Evolutionary conservation across 53 echinoderm and acorn worm species (phyloP).

Genomic region (Holothuria scabra): DNA sequence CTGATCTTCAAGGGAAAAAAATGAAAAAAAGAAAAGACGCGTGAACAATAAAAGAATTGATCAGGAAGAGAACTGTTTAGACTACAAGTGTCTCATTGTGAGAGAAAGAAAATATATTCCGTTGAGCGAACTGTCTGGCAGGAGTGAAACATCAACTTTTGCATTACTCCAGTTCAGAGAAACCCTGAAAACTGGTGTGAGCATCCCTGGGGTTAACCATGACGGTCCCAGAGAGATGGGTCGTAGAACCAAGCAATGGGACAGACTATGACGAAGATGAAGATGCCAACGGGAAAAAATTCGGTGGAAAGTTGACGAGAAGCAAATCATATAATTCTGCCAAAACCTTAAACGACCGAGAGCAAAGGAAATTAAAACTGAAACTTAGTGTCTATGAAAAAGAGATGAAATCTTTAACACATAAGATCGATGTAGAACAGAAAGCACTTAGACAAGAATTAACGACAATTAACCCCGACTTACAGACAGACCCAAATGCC

Average conservation of each 20-base stretch:
- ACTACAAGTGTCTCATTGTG: no score
- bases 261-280: slow-evolving; percentile 64
- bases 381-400: slow-evolving; percentile 68
- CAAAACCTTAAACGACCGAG: slow-evolving; percentile 84
- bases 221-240: slow-evolving; percentile 51
- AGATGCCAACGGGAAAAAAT: slow-evolving; percentile 42
- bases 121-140: no score
- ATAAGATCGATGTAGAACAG: slow-evolving; percentile 72
- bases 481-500: slow-evolving; percentile 64
- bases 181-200: no score
- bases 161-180: no score
- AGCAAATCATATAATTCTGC: slow-evolving; percentile 71
- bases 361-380: slow-evolving; percentile 65
- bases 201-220: no score
- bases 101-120: no score
- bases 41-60: no score
- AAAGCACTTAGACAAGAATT: slow-evolving; percentile 70
- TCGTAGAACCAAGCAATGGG: slow-evolving; percentile 49
- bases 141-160: no score
- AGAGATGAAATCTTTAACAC: slow-evolving; percentile 61
- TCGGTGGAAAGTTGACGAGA: slow-evolving; percentile 56
- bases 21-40: no score
- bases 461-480: slow-evolving; percentile 70
- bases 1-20: no score
- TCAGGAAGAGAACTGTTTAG: no score